These are phyloP conservation scores for Amniataba percoides DNA, from an alignment of 2,797 vertebrate species.

Conservation along the genomic window DNA sequence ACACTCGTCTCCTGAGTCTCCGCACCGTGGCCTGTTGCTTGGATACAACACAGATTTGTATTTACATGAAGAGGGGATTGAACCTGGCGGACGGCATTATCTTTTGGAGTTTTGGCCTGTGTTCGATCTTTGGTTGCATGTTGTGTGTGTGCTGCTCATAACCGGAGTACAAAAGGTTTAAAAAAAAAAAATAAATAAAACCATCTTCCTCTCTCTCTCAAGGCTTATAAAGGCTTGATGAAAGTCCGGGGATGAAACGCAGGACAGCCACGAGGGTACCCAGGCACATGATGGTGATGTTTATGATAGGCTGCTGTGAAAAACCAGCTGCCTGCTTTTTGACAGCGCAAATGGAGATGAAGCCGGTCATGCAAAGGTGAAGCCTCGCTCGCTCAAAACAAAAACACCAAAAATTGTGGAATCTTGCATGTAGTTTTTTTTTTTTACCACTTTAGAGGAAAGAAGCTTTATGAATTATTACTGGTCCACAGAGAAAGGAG, in stretches of 20 bases:
- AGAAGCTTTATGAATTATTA: slow-evolving; percentile 61
- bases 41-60: slow-evolving; percentile 66
- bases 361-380: slow-evolving; percentile 52
- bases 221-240: slow-evolving; percentile 2
- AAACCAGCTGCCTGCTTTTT: slow-evolving; percentile 28
- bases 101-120: slow-evolving; percentile 23
- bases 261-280: slow-evolving; percentile 1
- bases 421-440: slow-evolving; percentile 25
- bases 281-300: slow-evolving; percentile 33
- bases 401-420: slow-evolving; percentile 28
- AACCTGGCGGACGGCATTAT: slow-evolving; percentile 38
- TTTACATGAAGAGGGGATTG: slow-evolving; percentile 35
- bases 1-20: slow-evolving; percentile 32
- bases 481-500: slow-evolving; percentile 33
- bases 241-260: slow-evolving; percentile 16
- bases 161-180: background rate
- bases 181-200: background rate
- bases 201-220: background rate
- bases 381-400: slow-evolving; percentile 33
- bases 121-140: slow-evolving; percentile 26
- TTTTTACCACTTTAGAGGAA: slow-evolving; percentile 36
- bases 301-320: slow-evolving; percentile 29
- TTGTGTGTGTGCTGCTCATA: slow-evolving; percentile 9
- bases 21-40: slow-evolving; percentile 71
- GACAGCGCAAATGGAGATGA: slow-evolving; percentile 38